Evolutionary conservation across 92 coral and sea anemone species (phyloP), one percentile per base, ranked within the genome.

Genomic region (Phenganax subtilis): DNA sequence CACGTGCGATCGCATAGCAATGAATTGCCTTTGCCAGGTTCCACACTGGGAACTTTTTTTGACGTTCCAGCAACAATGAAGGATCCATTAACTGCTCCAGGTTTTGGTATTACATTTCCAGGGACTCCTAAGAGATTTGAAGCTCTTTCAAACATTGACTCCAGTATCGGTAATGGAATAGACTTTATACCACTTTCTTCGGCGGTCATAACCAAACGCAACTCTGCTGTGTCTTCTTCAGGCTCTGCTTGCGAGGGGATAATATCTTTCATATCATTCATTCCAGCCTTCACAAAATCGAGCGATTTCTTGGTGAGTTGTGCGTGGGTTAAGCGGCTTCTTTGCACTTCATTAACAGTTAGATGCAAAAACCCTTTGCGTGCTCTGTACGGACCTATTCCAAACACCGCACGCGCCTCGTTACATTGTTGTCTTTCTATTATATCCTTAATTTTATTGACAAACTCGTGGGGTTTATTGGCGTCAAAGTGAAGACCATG

Each of bases 11-110:
- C 89, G 55, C 89, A 84, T 11, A 25, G 15, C 51, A 76, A 55
- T 12, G 87, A 77, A 27, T 76, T 81, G 78, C 87, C 87, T 79
- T 78, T 84, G 8, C 87, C 87, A 7, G 84, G 81, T 6, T 83
- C 25, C 25, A 20, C 25, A 20, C 25, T 20, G 25, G 25, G 25
- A 20, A 20, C 25, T 20, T 20, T 20, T 31, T 87, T 83, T 10
- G 51, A 78, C 11, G 54, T 80, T 20, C 87, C 87, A 31, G 89
- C 87, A 10, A 83, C 89, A 12, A 71, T 84, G 55, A 66, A 87
- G 1, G 81, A 86, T 0, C 86, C 86, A 57, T 86, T 78, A 7
- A 76, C n/a, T 8, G 88, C 86, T 7, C 86, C 88, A 54, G 83
- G 79, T 70, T 81, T 85, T 3, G 73, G 81, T 8, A 85, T 54